phyloP scores from a whole-genome alignment of 2,888 invertebrate genomes.

The Lasius fuliginosus region DNA sequence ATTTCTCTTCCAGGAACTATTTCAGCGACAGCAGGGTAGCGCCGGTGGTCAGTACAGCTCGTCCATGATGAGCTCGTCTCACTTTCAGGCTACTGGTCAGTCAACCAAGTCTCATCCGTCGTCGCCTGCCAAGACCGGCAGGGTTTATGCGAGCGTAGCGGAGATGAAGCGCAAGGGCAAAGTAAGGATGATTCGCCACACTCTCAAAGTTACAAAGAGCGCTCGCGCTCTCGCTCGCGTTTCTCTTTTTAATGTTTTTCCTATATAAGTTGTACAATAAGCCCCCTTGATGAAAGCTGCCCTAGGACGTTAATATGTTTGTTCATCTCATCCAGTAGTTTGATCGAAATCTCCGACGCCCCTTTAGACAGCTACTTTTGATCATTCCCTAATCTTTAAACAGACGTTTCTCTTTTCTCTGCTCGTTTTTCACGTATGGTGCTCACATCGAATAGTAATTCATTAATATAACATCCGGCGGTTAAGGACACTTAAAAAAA shows the following conservation, averaged over 20 bases:
- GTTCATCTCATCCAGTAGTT: slow-evolving; percentile 43
- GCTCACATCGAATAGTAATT: slow-evolving; percentile 21
- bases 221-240: slow-evolving; percentile 43
- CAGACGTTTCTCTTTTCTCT: slow-evolving; percentile 33
- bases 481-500: slow-evolving; percentile 43
- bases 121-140: slow-evolving; percentile 90
- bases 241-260: slow-evolving; percentile 34
- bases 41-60: slow-evolving; percentile 87
- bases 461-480: background rate
- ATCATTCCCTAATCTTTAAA: slow-evolving; percentile 23
- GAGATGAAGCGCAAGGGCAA: slow-evolving; percentile 97
- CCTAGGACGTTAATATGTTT: slow-evolving; percentile 35
- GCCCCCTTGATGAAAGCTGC: slow-evolving; percentile 24
- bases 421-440: slow-evolving; percentile 13
- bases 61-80: slow-evolving; percentile 90
- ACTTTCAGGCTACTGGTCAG: slow-evolving; percentile 89
- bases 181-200: slow-evolving; percentile 85
- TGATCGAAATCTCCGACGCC: slow-evolving; percentile 11
- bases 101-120: slow-evolving; percentile 89
- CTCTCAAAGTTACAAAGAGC: slow-evolving; percentile 47
- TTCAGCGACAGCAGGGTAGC: slow-evolving; percentile 93
- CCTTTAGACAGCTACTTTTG: slow-evolving; percentile 22
- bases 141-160: slow-evolving; percentile 97
- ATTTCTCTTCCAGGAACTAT: slow-evolving; percentile 89
- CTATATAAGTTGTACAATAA: slow-evolving; percentile 5